A percentile compares a stretch with the other conserved stretches of the same genome.
These are phyloP conservation scores for Taurulus bubalis DNA, from an alignment of 2,113 vertebrate genomes.

Conservation along the genomic window DNA sequence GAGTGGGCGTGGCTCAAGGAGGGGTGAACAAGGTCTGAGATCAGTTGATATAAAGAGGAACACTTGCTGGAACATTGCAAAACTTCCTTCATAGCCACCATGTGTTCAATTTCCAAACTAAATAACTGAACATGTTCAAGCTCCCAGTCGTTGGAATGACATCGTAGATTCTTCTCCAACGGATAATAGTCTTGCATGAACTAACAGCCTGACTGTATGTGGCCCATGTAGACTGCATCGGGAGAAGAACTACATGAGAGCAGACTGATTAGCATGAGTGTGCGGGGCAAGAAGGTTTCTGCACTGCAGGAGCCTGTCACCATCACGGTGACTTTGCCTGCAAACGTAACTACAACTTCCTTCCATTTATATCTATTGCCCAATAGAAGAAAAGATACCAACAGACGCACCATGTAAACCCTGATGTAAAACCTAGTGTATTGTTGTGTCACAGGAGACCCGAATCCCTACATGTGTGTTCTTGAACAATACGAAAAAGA, in stretches of 20 bases:
- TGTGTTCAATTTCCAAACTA: background rate
- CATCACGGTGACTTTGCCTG: conserved; percentile 44
- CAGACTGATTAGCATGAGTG: conserved; percentile 52
- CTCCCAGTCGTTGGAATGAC: background rate
- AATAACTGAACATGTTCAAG: background rate
- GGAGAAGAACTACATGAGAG: background rate
- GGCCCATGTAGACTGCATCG: conserved; percentile 8
- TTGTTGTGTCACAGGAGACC: conserved; percentile 33
- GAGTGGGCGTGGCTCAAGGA: background rate
- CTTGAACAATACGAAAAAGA: background rate
- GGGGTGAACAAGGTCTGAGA: background rate
- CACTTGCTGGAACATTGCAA: background rate
- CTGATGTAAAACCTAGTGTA: background rate
- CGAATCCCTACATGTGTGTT: conserved; percentile 20
- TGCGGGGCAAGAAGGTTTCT: background rate
- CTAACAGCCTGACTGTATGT: background rate
- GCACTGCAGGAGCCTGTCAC: conserved; percentile 54
- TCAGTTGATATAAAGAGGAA: background rate
- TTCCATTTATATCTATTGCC: background rate
- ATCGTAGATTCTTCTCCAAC: background rate
- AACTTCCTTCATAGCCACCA: background rate
- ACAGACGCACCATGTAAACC: background rate
- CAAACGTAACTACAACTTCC: conserved; percentile 30
- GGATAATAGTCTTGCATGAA: background rate
- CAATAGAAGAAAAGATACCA: background rate